Conservation (phyloP, 1,140 invertebrate genomes). For the Sycophila sp. region DNA sequence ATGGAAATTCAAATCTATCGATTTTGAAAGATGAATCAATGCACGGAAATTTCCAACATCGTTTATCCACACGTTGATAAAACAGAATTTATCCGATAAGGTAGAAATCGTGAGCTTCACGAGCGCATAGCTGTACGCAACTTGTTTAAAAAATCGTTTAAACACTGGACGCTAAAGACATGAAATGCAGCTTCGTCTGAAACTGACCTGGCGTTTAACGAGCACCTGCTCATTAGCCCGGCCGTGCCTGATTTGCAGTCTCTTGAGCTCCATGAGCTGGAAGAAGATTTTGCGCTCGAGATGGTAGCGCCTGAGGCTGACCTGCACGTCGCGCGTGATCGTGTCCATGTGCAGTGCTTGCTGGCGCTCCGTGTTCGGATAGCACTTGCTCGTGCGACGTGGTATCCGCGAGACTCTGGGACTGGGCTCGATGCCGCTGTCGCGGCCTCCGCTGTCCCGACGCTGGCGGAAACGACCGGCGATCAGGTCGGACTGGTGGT, state of each 20-base stretch:
- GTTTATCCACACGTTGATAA: no score
- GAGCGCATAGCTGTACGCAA: no score
- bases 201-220: constrained; percentile 79
- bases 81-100: no score
- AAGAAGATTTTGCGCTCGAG: constrained; percentile 94
- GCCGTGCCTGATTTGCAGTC: constrained; percentile 89
- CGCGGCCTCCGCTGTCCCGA: constrained; percentile 58
- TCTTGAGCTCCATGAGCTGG: constrained; percentile 91
- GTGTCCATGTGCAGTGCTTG: constrained; percentile 59
- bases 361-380: constrained; percentile 58
- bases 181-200: no score
- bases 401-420: constrained; percentile 63
- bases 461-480: constrained; percentile 50
- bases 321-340: constrained; percentile 60
- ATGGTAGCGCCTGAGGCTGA: constrained; percentile 75
- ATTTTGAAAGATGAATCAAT: no score
- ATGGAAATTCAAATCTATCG: no score
- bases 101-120: no score
- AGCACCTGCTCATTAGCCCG: constrained; percentile 89
- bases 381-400: constrained; percentile 55
- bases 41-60: no score
- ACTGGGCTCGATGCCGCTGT: constrained; percentile 65
- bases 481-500: background rate
- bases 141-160: no score
- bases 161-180: no score